Base-by-base conservation (phyloP, 2,797 vertebrate species). In the Onychomys torridus region DNA sequence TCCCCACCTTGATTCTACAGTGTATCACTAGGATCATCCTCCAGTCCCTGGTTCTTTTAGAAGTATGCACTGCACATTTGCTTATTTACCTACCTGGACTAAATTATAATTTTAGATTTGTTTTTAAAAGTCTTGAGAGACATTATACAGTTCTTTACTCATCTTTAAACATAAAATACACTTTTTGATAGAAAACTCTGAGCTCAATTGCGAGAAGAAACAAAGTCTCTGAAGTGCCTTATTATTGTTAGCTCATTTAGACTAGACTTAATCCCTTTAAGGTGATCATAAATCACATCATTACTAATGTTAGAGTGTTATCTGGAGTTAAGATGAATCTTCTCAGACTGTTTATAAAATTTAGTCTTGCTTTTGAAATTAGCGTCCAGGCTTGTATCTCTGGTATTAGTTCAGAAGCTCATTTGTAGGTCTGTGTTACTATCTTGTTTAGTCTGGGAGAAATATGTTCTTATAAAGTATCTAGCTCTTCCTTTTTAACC, bases 251-350 rank as follows among this genome's bases (percentile, higher is more conserved):
- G 21, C 16, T 76, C 32, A 0, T 85, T 13, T 32, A 23, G 88
- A 19, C 4, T 88, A 25, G 27, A 88, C 37, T 83, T 78, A 75
- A 32, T 78, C 55, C 63, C n/a, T 79, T 73, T 21, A 76, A 57
- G n/a, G 43, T 78, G 79, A 34, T 59, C 21, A 78, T 0, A 85
- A 23, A 81, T 43, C 57, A 93, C 29, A 61, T 57, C 27, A 32
- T 87, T 87, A 55, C 77, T 90, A 73, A 63, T 75, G 96, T 83
- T 46, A 88, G 52, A 85, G 57, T 93, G 46, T 90, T 88, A 83
- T 43, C 49, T 88, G 43, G 93, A 81, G 73, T 73, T 57, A 57
- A 81, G 73, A 69, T 84, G 82, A 96, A 21, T n/a, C 49, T 91
- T 81, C 75, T 59, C 37, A 69, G 69, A 55, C 92, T 91, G 10